phyloP scores from a whole-genome alignment of 2,888 invertebrate genomes.

The Byasa hedistus region DNA sequence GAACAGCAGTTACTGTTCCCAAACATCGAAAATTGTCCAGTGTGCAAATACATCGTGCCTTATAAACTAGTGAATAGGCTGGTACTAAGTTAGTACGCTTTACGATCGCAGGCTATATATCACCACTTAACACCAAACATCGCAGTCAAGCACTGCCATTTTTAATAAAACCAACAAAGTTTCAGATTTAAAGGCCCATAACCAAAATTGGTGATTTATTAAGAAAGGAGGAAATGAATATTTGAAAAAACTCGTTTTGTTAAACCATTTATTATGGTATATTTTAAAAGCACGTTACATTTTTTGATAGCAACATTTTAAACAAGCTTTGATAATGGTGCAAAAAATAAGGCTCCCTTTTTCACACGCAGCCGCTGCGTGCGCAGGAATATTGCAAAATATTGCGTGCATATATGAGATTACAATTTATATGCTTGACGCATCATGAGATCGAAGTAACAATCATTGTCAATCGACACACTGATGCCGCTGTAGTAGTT shows the following conservation, averaged over 20 bases:
- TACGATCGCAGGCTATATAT: too few relatives aligned
- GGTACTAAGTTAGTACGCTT: too few relatives aligned
- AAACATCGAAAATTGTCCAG: too few relatives aligned
- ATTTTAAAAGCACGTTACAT: constrained; percentile 11
- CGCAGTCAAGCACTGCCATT: too few relatives aligned
- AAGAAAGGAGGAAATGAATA: background rate
- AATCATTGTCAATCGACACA: constrained; percentile 96
- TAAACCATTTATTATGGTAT: constrained; percentile 18
- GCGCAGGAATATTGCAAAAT: constrained; percentile 4
- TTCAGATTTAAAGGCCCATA: too few relatives aligned
- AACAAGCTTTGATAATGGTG: constrained; percentile 11
- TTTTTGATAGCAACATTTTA: background rate
- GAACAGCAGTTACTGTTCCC: too few relatives aligned
- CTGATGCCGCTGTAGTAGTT: constrained; percentile 97
- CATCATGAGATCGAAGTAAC: constrained; percentile 97
- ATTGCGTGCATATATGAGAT: constrained; percentile 40
- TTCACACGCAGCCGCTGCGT: constrained; percentile 8
- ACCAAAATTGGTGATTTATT: too few relatives aligned
- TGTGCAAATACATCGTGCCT: too few relatives aligned
- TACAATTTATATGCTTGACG: constrained; percentile 93
- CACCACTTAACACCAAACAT: too few relatives aligned
- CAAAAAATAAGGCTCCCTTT: background rate
- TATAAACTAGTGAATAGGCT: too few relatives aligned
- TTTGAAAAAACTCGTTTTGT: constrained; percentile 8
- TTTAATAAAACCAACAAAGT: too few relatives aligned